Conservation (phyloP, 2,888 invertebrate species). For the Lacanobia wlatinum region DNA sequence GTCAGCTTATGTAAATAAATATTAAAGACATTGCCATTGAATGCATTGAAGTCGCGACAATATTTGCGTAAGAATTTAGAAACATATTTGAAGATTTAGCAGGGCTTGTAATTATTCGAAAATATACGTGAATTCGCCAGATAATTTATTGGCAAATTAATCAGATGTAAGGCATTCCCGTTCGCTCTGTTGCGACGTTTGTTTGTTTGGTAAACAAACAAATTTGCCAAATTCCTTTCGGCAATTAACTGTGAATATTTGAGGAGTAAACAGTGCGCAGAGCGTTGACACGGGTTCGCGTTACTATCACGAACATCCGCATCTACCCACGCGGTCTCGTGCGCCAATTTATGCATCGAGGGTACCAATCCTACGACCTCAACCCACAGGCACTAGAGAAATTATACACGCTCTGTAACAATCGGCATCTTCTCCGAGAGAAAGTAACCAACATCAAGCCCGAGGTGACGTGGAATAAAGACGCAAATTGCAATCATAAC, state of each 20-base stretch:
- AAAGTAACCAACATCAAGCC: slow-evolving; percentile 45
- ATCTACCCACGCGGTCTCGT: slow-evolving; percentile 81
- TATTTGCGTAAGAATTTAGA: background rate
- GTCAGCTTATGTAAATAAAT: background rate
- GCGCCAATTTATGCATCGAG: slow-evolving; percentile 81
- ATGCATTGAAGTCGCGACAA: too few species aligned
- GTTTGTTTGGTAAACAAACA: slow-evolving; percentile 46
- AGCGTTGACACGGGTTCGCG: slow-evolving; percentile 80
- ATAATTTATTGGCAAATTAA: slow-evolving; percentile 18
- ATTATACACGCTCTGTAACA: slow-evolving; percentile 50
- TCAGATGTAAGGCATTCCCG: slow-evolving; percentile 11
- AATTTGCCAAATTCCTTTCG: slow-evolving; percentile 49
- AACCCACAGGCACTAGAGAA: slow-evolving; percentile 75
- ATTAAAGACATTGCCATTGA: too few species aligned
- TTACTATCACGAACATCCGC: slow-evolving; percentile 84
- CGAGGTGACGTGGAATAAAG: slow-evolving; percentile 38
- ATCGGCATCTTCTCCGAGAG: slow-evolving; percentile 45
- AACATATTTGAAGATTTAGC: background rate
- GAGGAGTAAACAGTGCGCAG: slow-evolving; percentile 68
- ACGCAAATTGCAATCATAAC: slow-evolving; percentile 43
- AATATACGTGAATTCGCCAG: background rate
- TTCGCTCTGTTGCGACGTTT: slow-evolving; percentile 4
- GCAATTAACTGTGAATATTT: slow-evolving; percentile 65
- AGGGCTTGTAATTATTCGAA: background rate
- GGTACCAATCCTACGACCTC: slow-evolving; percentile 77